phyloP scores from a whole-genome alignment of 2,888 invertebrate genomes.

The Halictus quadricinctus region DNA sequence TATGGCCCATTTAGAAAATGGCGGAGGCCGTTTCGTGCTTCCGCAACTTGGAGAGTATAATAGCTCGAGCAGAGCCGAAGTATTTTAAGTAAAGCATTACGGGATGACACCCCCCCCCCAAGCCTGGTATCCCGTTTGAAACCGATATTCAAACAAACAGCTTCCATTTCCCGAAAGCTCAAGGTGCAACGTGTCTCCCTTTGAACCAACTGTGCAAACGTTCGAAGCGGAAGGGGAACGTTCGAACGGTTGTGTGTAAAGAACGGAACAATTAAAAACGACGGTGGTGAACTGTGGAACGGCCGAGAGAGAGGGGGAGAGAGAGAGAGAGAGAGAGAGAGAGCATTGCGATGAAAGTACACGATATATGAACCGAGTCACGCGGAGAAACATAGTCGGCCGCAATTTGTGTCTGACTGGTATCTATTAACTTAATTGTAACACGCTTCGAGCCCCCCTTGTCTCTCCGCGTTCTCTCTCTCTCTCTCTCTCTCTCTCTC shows the following conservation, averaged over 20 bases:
- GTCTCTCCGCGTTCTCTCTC: conserved; percentile 32
- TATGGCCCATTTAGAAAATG: too few relatives aligned
- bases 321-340: background rate
- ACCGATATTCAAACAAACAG: conserved; percentile 47
- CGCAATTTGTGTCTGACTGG: conserved; percentile 79
- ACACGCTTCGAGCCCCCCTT: conserved; percentile 65
- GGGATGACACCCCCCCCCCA: background rate
- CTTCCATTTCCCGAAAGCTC: conserved; percentile 18
- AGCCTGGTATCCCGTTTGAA: conserved; percentile 23
- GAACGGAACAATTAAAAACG: background rate
- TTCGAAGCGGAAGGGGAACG: conserved; percentile 8
- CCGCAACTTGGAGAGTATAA: background rate
- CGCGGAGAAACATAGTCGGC: conserved; percentile 42
- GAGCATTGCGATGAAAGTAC: conserved; percentile 11
- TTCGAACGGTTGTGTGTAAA: background rate
- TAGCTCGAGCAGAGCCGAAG: background rate
- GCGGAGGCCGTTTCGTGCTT: background rate
- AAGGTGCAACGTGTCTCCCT: conserved; percentile 1
- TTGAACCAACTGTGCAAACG: conserved; percentile 37
- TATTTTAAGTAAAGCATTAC: background rate
- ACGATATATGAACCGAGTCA: conserved; percentile 35
- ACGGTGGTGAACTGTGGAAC: conserved; percentile 1
- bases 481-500: too few relatives aligned
- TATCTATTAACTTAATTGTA: conserved; percentile 80
- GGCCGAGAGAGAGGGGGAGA: background rate